Evolutionary conservation across 1,140 invertebrate species (phyloP).

Genomic region (Drosophila ananassae): DNA sequence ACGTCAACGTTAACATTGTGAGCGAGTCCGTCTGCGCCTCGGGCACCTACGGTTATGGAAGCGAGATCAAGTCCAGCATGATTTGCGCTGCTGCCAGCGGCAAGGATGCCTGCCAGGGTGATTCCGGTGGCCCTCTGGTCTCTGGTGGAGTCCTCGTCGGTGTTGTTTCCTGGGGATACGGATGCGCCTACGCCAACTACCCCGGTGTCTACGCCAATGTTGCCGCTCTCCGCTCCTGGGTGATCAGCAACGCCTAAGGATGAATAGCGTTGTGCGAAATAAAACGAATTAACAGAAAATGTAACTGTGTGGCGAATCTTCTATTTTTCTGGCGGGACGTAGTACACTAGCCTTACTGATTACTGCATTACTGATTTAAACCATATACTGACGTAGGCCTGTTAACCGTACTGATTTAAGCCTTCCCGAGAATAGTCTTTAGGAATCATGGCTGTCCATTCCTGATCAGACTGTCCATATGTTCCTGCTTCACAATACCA

Average conservation of each 20-base stretch:
- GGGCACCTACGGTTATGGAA: constrained; percentile 51
- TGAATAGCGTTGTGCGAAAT: no score
- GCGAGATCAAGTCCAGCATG: constrained; percentile 68
- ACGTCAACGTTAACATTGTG: constrained; percentile 63
- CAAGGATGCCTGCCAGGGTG: constrained; percentile 80
- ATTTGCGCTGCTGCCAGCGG: constrained; percentile 81
- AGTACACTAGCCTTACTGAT: no score
- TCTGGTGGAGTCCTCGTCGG: constrained; percentile 83
- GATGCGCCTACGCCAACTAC: constrained; percentile 85
- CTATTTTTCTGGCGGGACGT: no score
- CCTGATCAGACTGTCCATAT: no score
- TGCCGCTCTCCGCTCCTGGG: constrained; percentile 56
- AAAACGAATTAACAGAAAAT: no score
- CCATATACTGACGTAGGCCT: no score
- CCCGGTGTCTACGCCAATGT: constrained; percentile 87
- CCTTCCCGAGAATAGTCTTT: no score
- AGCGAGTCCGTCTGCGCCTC: constrained; percentile 21
- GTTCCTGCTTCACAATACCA: no score
- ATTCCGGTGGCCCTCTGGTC: constrained; percentile 85
- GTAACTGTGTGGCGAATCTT: no score
- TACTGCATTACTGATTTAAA: no score
- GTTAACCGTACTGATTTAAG: no score
- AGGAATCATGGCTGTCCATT: no score
- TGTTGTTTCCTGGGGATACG: constrained; percentile 87
- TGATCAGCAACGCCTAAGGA: constrained; percentile 26